Evolutionary conservation across 2,888 invertebrate species (phyloP), one percentile per base, ranked within the genome.

Genomic region (Trissolcus brochymenae): DNA sequence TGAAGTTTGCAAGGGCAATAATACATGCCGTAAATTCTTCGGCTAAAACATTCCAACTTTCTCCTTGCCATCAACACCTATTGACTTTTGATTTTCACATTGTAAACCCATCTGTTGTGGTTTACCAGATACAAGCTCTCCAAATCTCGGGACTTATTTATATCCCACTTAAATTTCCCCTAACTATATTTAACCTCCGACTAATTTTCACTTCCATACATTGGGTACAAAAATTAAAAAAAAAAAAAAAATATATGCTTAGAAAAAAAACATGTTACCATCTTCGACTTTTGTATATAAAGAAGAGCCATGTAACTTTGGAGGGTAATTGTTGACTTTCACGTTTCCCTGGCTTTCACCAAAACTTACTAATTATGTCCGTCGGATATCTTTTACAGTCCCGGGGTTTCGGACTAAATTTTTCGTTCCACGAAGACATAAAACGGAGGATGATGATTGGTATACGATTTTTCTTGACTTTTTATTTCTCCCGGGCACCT

Each of bases 281-380:
- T 25, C 25, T 7, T 11, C 9, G 35, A 35, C 7, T 6, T 35
- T 35, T 35, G 35, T 11, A 35, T 11, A 35, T 2, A 35, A 19
- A 1, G 19, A 19, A 19, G 1, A 35, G 35, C 7, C 7, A 11
- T 35, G 9, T 35, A 35, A 35, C 35, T 35, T 46, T 40, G 43
- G n/a, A 49, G n/a, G 51, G 46, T 62, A 74, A 75, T 68, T 35
- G 35, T 35, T 57, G 54, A 62, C 59, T 74, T 68, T 74, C 59
- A 67, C 67, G 57, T 67, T 64, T 62, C 41, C 65, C 59, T 46
- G 59, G 41, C 65, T 76, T 55, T 65, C 50, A 59, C 70, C 57
- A 29, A 74, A 68, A 49, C 25, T 67, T 41, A 29, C 59, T 67
- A 59, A 67, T 67, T 59, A 54, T 65, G 16, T 55, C 35, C 50